Evolutionary conservation across 2,113 vertebrate species (phyloP).

Genomic region (Ailurus styani): DNA sequence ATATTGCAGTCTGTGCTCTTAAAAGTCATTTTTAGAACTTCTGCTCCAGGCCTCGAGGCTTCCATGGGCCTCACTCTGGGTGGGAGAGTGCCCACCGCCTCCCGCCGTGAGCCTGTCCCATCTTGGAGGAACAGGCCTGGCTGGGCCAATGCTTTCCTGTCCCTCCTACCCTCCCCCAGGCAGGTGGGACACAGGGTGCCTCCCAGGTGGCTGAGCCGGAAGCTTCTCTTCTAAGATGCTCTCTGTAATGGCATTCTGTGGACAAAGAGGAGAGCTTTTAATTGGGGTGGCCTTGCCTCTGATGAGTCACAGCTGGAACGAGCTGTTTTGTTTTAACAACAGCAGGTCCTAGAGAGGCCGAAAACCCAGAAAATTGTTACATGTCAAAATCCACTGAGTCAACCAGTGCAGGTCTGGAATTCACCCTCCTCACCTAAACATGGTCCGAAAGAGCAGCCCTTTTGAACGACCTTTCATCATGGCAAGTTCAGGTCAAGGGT

Average conservation of each 20-base stretch:
- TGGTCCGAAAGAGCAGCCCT: not conserved
- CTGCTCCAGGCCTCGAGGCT: too few relatives aligned
- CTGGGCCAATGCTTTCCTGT: not conserved
- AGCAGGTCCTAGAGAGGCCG: not conserved
- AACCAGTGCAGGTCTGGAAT: not conserved
- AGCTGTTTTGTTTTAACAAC: not conserved
- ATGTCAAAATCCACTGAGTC: not conserved
- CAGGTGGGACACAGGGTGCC: not conserved
- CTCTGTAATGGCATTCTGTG: not conserved
- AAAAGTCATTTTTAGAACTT: not conserved
- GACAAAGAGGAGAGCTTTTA: not conserved
- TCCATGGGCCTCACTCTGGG: not conserved
- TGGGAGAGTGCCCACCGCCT: not conserved
- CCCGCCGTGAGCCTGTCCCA: not conserved
- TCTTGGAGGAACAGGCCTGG: not conserved
- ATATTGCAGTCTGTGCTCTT: not conserved
- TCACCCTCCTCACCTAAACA: not conserved
- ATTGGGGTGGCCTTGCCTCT: not conserved
- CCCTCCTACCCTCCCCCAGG: not conserved
- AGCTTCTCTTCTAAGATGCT: not conserved
- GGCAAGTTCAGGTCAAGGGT: not conserved
- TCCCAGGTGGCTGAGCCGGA: not conserved
- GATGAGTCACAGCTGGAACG: not conserved
- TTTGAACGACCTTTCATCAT: not conserved
- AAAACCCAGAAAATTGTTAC: not conserved